Evolutionary conservation across 2,888 invertebrate genomes (phyloP).

Genomic region (Quadriops clusia): DNA sequence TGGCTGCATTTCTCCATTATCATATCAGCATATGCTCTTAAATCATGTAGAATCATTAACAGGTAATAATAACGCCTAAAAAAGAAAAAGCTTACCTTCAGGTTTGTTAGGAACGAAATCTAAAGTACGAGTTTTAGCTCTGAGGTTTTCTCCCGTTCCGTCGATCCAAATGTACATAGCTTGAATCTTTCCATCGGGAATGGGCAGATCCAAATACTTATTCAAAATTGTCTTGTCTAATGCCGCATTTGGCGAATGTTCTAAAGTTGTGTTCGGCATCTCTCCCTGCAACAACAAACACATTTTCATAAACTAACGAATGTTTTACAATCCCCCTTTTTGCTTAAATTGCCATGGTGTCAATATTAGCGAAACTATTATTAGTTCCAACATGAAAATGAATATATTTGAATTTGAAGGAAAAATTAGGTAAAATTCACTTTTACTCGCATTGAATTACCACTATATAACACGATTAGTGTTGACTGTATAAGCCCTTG

Average conservation of each 20-base stretch:
- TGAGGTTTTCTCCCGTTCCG: slow-evolving; percentile 75
- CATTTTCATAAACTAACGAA: background rate
- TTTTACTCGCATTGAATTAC: too few relatives aligned
- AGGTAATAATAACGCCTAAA: slow-evolving; percentile 4
- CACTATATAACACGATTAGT: too few relatives aligned
- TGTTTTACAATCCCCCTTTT: too few relatives aligned
- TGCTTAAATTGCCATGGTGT: too few relatives aligned
- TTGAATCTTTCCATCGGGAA: slow-evolving; percentile 65
- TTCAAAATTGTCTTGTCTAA: slow-evolving; percentile 62
- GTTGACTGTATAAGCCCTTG: too few relatives aligned
- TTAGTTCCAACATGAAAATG: too few relatives aligned
- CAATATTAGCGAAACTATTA: too few relatives aligned
- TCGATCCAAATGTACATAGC: slow-evolving; percentile 94
- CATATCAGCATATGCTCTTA: too few relatives aligned
- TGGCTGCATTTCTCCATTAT: too few relatives aligned
- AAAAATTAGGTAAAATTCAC: too few relatives aligned
- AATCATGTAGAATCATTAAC: too few relatives aligned
- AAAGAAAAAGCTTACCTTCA: slow-evolving; percentile 46
- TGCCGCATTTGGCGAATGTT: slow-evolving; percentile 72
- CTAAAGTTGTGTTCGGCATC: slow-evolving; percentile 42
- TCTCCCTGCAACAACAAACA: slow-evolving; percentile 14
- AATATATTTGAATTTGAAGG: too few relatives aligned
- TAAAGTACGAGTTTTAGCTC: slow-evolving; percentile 81
- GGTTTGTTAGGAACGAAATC: slow-evolving; percentile 67
- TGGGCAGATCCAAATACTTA: slow-evolving; percentile 64